These are phyloP conservation scores for Stomatorhinus ivindoensis DNA, from an alignment of 2,113 vertebrate species.

Conservation along the genomic window DNA sequence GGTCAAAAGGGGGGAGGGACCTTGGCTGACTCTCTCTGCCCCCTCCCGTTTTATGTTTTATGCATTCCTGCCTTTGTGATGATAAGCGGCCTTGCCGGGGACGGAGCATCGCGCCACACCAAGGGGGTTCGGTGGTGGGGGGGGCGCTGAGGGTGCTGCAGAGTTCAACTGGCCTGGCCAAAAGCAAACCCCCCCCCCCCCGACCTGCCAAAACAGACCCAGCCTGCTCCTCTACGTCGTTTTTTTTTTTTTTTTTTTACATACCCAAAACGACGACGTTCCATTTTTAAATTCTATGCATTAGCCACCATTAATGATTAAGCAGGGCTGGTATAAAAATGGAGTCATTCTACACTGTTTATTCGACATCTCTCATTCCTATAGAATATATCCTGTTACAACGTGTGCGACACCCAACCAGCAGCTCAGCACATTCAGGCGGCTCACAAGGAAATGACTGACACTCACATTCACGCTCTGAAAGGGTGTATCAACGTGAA, in stretches of 20 bases:
- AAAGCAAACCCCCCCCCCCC: neutral
- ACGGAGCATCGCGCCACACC: slow-evolving; percentile 53
- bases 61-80: slow-evolving; percentile 72
- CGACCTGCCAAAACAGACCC: neutral
- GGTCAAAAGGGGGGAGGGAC: slow-evolving; percentile 55
- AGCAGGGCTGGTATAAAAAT: neutral
- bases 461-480: neutral
- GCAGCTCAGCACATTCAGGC: neutral
- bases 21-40: slow-evolving; percentile 59
- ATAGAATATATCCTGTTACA: neutral
- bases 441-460: neutral
- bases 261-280: neutral
- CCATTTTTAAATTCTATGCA: neutral
- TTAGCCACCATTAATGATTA: neutral
- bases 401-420: neutral
- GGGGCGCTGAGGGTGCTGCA: slow-evolving; percentile 34
- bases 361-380: neutral
- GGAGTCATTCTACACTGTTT: neutral
- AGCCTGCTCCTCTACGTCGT: neutral
- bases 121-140: slow-evolving; percentile 47
- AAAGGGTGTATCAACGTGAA: neutral
- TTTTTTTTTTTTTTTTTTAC: neutral
- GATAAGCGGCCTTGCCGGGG: slow-evolving; percentile 61
- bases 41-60: slow-evolving; percentile 69
- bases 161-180: slow-evolving; percentile 41